These are phyloP conservation scores for Laterallus jamaicensis DNA, from an alignment of 2,113 vertebrate species.

Conservation along the genomic window DNA sequence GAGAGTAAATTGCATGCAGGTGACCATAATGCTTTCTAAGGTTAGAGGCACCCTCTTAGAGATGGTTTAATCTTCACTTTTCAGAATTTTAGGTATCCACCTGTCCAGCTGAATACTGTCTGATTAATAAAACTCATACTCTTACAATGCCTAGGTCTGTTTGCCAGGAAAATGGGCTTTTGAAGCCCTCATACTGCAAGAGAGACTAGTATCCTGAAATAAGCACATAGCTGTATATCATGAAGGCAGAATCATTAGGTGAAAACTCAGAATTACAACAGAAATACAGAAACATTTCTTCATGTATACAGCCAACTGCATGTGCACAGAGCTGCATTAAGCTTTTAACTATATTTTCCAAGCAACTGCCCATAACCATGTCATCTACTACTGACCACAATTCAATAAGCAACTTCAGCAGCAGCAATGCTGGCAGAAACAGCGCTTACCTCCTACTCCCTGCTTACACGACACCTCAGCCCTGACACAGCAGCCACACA, in stretches of 20 bases:
- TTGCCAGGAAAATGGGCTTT: not conserved
- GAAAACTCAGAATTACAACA: not conserved
- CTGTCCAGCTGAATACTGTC: not conserved
- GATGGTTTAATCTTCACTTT: not conserved
- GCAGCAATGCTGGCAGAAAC: not conserved
- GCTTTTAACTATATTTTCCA: not conserved
- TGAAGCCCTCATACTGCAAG: not conserved
- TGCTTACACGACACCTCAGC: not conserved
- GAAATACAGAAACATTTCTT: not conserved
- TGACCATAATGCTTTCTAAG: not conserved
- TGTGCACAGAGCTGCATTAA: not conserved
- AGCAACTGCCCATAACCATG: not conserved
- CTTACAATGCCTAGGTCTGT: not conserved
- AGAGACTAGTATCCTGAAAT: not conserved
- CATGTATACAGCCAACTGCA: accelerated
- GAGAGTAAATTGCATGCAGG: not conserved
- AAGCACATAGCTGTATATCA: not conserved
- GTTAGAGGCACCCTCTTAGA: not conserved
- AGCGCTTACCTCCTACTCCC: conserved; percentile 33
- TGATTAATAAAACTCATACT: not conserved
- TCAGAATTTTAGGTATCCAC: not conserved
- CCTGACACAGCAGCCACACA: not conserved
- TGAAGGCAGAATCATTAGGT: not conserved
- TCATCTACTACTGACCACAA: not conserved
- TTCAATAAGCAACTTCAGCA: not conserved